Evolutionary conservation across 2,113 vertebrate genomes (phyloP).

Genomic region (Onychostoma macrolepis): DNA sequence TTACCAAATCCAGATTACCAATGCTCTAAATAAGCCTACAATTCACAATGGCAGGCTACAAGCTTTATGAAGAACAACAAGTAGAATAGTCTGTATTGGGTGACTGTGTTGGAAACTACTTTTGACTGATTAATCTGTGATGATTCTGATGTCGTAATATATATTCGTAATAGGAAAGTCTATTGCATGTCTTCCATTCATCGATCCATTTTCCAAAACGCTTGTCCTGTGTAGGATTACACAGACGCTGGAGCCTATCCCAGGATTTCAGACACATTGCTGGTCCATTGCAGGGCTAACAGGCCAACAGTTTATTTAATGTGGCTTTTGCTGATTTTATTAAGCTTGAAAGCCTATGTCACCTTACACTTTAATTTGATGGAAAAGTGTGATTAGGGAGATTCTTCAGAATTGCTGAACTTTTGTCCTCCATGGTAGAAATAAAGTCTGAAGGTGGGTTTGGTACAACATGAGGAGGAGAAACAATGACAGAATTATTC

Average conservation of each 20-base stretch:
- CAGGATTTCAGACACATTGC: neutral
- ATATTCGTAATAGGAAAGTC: neutral
- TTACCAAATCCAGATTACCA: neutral
- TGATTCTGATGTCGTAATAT: too few relatives aligned
- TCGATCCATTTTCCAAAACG: neutral
- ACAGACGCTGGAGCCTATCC: neutral
- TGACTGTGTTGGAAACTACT: neutral
- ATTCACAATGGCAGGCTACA: neutral
- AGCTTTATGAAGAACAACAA: neutral
- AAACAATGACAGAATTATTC: neutral
- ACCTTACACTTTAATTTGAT: neutral
- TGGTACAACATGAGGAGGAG: neutral
- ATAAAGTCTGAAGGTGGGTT: neutral
- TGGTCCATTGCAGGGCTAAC: neutral
- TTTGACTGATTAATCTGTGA: too few relatives aligned
- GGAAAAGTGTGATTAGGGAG: neutral
- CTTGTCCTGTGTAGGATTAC: neutral
- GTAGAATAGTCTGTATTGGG: neutral
- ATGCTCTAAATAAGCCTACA: neutral
- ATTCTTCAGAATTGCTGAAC: neutral
- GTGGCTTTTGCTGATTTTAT: neutral
- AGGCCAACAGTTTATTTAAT: neutral
- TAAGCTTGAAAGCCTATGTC: neutral
- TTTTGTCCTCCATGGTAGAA: neutral
- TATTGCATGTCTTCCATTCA: neutral